Evolutionary conservation across 1,140 invertebrate species (phyloP), one percentile per base, ranked within the genome.

Genomic region (Gonatopus flavifemur): DNA sequence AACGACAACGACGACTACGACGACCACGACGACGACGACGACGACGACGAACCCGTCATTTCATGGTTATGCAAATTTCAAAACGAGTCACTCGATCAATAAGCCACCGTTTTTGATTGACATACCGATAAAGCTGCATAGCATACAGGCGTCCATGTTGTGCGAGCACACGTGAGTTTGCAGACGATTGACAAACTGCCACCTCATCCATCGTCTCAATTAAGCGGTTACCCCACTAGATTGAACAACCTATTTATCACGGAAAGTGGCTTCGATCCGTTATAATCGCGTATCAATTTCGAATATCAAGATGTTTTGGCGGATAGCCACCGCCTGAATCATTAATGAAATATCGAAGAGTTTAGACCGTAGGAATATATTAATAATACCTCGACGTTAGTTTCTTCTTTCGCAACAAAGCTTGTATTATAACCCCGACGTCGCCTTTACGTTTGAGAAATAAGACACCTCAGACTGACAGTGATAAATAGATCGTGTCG

Each of bases 51-150:
- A 28, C 12, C 6, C 25, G 25, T 28, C 25, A 28, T 28, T 28
- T 28, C 25, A 12, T 12, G 12, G 24, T 44, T 24, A 43, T 16
- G 42, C 54, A 58, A 31, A 43, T 39, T 50, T 59, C 49, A 49
- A n/a, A 55, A 40, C 51, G 18, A 58, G 47, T 40, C 52, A 33
- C 36, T 58, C 36, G 43, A 55, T 54, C 43, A 49, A 47, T 44
- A 48, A 51, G 39, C 43, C 42, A 30, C 37, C 45, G 43, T 58
- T 58, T 49, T 58, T 39, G 56, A 58, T 59, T 41, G 56, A 55
- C 38, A 45, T 42, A 42, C 32, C 44, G 58, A 59, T 60, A 60
- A 49, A 51, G 43, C 56, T 33, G 42, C 55, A 59, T 45, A 43
- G 48, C 39, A n/a, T 30, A 25, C 31, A 22, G 9, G 24, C 39